Conservation (phyloP, 92 coral and sea anemone genomes). For the Galaxea fascicularis region DNA sequence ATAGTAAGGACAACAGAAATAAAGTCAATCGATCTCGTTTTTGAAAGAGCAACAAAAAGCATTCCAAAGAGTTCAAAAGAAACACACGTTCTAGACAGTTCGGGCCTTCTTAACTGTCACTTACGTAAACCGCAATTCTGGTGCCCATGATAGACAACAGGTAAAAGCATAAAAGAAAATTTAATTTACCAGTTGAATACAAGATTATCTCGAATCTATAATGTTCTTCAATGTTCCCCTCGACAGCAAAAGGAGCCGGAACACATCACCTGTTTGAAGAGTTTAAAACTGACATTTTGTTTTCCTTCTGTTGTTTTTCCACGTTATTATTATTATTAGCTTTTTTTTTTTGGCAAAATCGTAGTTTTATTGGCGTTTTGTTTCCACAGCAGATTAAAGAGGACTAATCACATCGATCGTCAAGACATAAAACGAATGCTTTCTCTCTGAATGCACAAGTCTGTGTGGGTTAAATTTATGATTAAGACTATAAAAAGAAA, state of each 20-base stretch:
- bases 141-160: constrained; percentile 16
- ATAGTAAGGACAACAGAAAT: background rate
- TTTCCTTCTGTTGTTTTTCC: background rate
- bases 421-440: background rate
- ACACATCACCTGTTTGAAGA: constrained; percentile 47
- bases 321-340: background rate
- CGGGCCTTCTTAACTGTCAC: background rate
- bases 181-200: constrained; percentile 51
- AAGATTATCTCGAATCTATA: constrained; percentile 25
- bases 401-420: background rate
- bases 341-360: constrained; percentile 10
- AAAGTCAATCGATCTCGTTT: background rate
- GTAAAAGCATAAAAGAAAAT: constrained; percentile 17
- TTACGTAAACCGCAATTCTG: background rate
- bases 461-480: too few relatives aligned
- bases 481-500: background rate
- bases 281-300: constrained; percentile 33
- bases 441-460: background rate
- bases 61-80: background rate
- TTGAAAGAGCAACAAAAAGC: background rate
- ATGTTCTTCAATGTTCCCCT: constrained; percentile 21
- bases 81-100: background rate
- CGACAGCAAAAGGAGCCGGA: constrained; percentile 41
- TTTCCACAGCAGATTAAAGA: background rate
- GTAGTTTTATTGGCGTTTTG: constrained; percentile 14